These are phyloP conservation scores for Chrysocyon brachyurus DNA, from an alignment of 2,797 vertebrate species.

Conservation along the genomic window DNA sequence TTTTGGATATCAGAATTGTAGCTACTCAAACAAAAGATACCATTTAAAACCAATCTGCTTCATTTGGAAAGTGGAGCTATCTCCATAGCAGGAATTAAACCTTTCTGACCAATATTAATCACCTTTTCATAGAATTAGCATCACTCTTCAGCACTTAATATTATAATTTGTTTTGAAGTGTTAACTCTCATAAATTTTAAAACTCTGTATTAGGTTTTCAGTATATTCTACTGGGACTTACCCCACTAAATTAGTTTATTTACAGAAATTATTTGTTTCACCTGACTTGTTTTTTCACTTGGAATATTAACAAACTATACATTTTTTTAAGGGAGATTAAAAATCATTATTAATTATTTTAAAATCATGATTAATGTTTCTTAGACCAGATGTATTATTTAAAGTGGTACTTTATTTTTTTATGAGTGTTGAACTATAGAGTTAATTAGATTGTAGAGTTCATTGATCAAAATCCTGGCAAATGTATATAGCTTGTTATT, in stretches of 20 bases:
- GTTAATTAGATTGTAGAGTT: neutral
- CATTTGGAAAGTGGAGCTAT: conserved; percentile 44
- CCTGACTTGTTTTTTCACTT: neutral
- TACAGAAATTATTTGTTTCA: conserved; percentile 30
- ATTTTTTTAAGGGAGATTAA: conserved; percentile 57
- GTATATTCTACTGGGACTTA: neutral
- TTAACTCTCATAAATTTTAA: conserved; percentile 43
- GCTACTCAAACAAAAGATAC: conserved; percentile 44
- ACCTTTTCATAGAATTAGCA: conserved; percentile 41
- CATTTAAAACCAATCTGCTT: conserved; percentile 59
- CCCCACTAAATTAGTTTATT: conserved; percentile 52
- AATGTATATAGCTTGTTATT: conserved; percentile 31
- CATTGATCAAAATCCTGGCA: conserved; percentile 18
- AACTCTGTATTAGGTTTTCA: conserved; percentile 20
- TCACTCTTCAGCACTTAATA: conserved; percentile 12
- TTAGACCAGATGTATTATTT: conserved; percentile 26
- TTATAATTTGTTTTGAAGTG: conserved; percentile 53
- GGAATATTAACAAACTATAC: neutral
- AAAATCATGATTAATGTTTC: conserved; percentile 63
- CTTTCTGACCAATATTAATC: conserved; percentile 57
- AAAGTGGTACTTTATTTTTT: conserved; percentile 48
- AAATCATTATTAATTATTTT: conserved; percentile 57
- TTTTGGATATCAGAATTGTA: conserved; percentile 48
- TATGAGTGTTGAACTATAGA: conserved; percentile 61
- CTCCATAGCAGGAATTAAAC: conserved; percentile 38